Evolutionary conservation across 1,140 invertebrate genomes (phyloP), one percentile per base, ranked within the genome.

Genomic region (Eufriesea mexicana): DNA sequence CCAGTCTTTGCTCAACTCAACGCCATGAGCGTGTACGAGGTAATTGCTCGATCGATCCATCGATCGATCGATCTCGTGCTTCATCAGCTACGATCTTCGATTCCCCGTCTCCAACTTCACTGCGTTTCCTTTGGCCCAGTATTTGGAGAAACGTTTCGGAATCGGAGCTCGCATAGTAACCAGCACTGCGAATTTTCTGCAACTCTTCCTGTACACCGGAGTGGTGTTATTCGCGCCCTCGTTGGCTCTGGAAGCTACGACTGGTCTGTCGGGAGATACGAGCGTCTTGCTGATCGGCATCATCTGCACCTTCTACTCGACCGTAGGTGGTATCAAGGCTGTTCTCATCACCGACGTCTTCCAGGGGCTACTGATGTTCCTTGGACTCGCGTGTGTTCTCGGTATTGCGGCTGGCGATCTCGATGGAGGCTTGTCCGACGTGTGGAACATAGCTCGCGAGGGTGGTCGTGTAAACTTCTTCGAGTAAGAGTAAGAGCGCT

Each of bases 211-310:
- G 18, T 99, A 99, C 91, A 98, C 98, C 95, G 97, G 98, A 1
- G 97, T 99, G 79, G 98, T 99, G 2, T 94, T 99, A 0, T 99
- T 98, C 93, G 98, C 98, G 0, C 98, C 98, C 2, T 97, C 98
- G 2, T 95, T 99, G 81, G 98, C 98, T 1, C 90, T 99, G 23
- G 98, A 98, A 93, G 97, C 98, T n/a, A 97, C 99, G 47, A 98
- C 97, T 5, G 97, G 97, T 12, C 92, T 98, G 20, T 96, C 96
- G 61, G 96, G 96, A 91, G 94, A 96, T 79, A 94, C 96, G 79
- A 97, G 98, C 7, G 97, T 99, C 75, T 89, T 98, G 47, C 94
- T 97, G 9, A 97, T 99, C 68, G 98, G 91, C 54, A 14, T 96
- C 5, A 96, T 98, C 10, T 98, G 98, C 92, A 98, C 97, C n/a